A percentile compares a stretch with the other conserved stretches of the same genome.
Evolutionary conservation across 2,113 vertebrate genomes (phyloP).

Genomic region (Hemibagrus wyckioides): DNA sequence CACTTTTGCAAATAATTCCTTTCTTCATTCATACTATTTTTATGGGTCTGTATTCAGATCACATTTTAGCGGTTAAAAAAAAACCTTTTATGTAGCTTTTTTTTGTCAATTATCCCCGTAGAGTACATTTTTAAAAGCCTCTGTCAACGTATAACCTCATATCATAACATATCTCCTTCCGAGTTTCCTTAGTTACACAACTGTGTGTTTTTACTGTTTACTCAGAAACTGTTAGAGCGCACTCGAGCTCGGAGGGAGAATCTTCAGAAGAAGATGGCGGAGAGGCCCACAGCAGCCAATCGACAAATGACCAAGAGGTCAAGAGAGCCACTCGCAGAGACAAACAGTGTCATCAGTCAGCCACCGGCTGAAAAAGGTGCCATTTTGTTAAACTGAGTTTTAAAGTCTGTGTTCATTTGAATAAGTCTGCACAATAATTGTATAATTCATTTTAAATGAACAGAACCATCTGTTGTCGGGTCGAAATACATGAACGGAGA

Average conservation of each 20-base stretch:
- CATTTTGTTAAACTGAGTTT: slow-evolving; percentile 13
- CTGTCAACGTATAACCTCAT: neutral
- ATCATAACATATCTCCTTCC: too few relatives aligned
- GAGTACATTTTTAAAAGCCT: neutral
- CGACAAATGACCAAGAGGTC: slow-evolving; percentile 76
- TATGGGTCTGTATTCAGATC: neutral
- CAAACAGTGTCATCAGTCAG: slow-evolving; percentile 73
- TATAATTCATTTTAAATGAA: neutral
- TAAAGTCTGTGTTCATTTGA: neutral
- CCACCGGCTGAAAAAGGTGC: slow-evolving; percentile 76
- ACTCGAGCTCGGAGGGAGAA: slow-evolving; percentile 94
- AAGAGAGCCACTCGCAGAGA: slow-evolving; percentile 85
- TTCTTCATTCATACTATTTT: neutral
- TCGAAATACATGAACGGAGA: neutral
- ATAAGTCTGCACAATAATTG: neutral
- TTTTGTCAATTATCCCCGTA: neutral
- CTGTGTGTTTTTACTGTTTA: slow-evolving; percentile 25
- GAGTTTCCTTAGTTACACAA: neutral
- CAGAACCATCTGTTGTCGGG: neutral
- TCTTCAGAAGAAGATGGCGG: slow-evolving; percentile 94
- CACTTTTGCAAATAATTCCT: neutral
- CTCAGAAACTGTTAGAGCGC: slow-evolving; percentile 92
- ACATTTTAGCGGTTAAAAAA: neutral
- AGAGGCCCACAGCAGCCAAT: slow-evolving; percentile 74
- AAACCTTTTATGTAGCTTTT: neutral